Base-by-base conservation (phyloP, 2,888 invertebrate genomes). In the Melieria omissa region DNA sequence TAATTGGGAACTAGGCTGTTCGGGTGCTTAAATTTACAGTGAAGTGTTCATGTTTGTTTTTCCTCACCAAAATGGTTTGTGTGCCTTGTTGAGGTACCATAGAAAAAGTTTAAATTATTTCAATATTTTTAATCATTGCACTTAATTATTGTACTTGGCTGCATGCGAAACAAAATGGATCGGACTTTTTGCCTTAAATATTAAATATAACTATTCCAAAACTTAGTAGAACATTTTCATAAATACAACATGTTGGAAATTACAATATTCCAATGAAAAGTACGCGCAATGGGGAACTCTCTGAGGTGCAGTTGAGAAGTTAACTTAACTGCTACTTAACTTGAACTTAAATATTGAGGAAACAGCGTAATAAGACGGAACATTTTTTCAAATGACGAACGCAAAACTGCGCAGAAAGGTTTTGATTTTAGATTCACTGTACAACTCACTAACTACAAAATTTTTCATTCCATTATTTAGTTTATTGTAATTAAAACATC, bases 101-200 rank as follows among this genome's bases (percentile, higher is more conserved):
- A 52, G 14, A 52, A 52, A 52, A n/a, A 52, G n/a, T 52, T 52
- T 4, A 52, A 52, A 52, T n/a, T 0, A 52, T 49, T 8, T 8
- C n/a, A 12, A 52, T 14, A 52, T n/a, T 14, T 5, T 52, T 52
- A n/a, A 14, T 52, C 8, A n/a, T 52, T 52, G n/a, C 52, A 29
- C 10, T 16, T 57, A 57, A 16, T 57, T 16, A 57, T 29, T 57
- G 5, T 16, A 57, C 16, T 16, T 16, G 14, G 29, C 29, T 57
- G 29, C 16, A 12, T 57, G n/a, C n/a, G 29, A 57, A 57, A 57
- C 9, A 57, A 57, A 57, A 57, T 57, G 57, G 57, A 57, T 57
- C 57, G 57, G 57, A 57, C 14, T 57, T 10, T 14, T 14, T 8
- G 52, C n/a, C 52, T 52, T 52, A 52, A 52, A n/a, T n/a, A n/a